phyloP scores from a whole-genome alignment of 2,797 vertebrate genomes.

The Scyliorhinus canicula region DNA sequence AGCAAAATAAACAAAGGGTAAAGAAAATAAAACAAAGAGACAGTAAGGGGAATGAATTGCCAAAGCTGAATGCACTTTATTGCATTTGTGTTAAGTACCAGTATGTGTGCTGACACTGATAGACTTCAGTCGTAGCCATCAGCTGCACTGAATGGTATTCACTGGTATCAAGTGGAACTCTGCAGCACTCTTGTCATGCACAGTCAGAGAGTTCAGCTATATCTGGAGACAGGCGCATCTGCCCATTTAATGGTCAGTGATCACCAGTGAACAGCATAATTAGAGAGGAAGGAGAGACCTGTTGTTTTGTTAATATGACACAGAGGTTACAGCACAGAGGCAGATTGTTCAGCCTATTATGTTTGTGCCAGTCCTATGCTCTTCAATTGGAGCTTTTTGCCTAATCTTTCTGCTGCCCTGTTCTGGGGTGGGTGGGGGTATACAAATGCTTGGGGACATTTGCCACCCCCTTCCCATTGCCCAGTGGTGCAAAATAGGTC shows the following conservation, averaged over 20 bases:
- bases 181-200: neutral
- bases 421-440: neutral
- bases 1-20: neutral
- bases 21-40: neutral
- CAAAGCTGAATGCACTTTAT: neutral
- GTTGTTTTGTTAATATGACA: neutral
- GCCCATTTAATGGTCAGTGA: slow-evolving; percentile 11
- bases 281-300: neutral
- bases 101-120: neutral
- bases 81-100: neutral
- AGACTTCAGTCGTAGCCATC: neutral
- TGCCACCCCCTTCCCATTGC: neutral
- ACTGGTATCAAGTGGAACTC: neutral
- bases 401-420: no score
- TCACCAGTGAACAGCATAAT: neutral
- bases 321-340: neutral
- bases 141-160: neutral
- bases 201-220: neutral
- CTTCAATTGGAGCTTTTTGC: neutral
- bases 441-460: neutral
- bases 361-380: neutral
- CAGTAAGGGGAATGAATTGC: neutral
- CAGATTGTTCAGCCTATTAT: neutral
- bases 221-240: slow-evolving; percentile 23
- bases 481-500: neutral